These are phyloP conservation scores for Ptilorrhoa leucosticta DNA, from an alignment of 2,113 vertebrate genomes.

Conservation along the genomic window DNA sequence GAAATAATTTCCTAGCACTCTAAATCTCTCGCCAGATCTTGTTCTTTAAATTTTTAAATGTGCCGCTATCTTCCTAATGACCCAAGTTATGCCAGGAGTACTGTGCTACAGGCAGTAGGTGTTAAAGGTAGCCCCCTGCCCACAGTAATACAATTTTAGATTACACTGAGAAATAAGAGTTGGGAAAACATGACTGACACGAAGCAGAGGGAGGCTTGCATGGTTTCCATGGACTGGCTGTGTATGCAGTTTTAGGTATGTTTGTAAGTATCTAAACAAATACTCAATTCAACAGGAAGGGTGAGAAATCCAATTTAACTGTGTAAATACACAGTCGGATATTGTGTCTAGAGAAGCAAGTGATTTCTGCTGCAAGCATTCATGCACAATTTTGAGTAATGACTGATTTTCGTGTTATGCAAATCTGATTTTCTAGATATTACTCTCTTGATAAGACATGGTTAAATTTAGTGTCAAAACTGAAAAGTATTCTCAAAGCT, in stretches of 20 bases:
- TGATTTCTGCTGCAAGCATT: not conserved
- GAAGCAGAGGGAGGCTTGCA: not conserved
- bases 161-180: not conserved
- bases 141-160: not conserved
- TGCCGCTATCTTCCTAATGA: not conserved
- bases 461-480: slow-evolving; percentile 37
- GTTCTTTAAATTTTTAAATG: not conserved
- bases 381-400: not conserved
- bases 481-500: not conserved
- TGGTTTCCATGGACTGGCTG: not conserved
- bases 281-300: not conserved
- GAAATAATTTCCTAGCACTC: not conserved
- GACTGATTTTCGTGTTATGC: not conserved
- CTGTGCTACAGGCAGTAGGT: not conserved
- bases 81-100: not conserved
- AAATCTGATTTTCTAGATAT: not conserved
- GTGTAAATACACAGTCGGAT: not conserved
- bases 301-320: not conserved
- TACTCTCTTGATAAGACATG: not conserved
- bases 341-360: not conserved
- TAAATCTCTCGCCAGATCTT: not conserved
- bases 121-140: not conserved
- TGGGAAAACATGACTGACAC: not conserved
- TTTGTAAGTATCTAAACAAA: not conserved
- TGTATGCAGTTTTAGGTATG: not conserved